Evolutionary conservation across 1,140 invertebrate genomes (phyloP).

Genomic region (Nasonia vitripennis): DNA sequence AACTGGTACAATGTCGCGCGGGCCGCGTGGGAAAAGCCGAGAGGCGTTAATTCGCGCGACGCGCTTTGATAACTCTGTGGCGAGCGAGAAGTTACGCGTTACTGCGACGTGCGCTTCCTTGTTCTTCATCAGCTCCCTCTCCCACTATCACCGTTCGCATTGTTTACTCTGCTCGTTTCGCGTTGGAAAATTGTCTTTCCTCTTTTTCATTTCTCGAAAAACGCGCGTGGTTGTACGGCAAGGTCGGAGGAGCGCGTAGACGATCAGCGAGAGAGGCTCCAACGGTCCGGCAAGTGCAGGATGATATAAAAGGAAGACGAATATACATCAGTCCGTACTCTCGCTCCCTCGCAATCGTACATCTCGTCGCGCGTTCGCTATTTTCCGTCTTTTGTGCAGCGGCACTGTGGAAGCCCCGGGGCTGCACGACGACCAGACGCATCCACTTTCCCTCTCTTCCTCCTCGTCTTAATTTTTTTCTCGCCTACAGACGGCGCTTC

Average conservation of each 20-base stretch:
- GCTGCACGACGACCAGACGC: too few species aligned
- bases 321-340: neutral
- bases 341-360: neutral
- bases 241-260: neutral
- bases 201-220: neutral
- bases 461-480: neutral
- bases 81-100: neutral
- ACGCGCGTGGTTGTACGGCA: neutral
- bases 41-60: neutral
- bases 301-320: neutral
- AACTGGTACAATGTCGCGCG: slow-evolving; percentile 36
- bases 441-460: neutral
- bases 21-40: neutral
- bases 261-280: neutral
- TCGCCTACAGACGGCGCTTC: neutral
- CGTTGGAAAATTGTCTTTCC: too few species aligned
- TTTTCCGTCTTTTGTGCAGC: slow-evolving; percentile 6
- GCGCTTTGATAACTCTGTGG: neutral
- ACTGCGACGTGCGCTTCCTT: neutral
- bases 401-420: neutral
- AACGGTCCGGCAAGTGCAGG: neutral
- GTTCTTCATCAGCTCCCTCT: neutral
- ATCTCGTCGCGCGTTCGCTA: neutral
- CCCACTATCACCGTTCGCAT: too few species aligned
- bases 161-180: neutral